Evolutionary conservation across 2,888 invertebrate genomes (phyloP).

Genomic region (Iphiclides podalirius): DNA sequence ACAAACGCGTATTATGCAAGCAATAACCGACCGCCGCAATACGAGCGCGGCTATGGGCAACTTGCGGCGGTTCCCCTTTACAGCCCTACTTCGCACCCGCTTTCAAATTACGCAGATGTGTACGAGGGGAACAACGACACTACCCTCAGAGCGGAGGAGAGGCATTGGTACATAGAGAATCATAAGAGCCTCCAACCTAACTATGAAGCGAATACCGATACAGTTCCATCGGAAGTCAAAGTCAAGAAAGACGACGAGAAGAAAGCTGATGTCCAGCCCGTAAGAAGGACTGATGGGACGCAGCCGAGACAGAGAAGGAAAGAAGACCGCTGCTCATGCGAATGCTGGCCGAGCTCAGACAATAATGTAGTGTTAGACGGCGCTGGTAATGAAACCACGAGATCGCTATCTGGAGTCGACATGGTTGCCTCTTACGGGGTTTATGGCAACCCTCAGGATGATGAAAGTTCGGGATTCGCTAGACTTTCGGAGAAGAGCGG

Average conservation of each 20-base stretch:
- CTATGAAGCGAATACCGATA: conserved; percentile 59
- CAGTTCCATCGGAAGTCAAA: conserved; percentile 69
- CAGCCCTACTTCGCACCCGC: conserved; percentile 69
- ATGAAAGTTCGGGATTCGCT: conserved; percentile 73
- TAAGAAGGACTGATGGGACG: conserved; percentile 55
- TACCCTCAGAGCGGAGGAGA: conserved; percentile 72
- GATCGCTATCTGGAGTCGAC: conserved; percentile 71
- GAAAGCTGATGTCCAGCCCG: conserved; percentile 58
- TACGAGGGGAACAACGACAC: conserved; percentile 78
- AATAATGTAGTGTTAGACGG: conserved; percentile 61
- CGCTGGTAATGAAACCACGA: conserved; percentile 60
- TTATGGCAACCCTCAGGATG: conserved; percentile 72
- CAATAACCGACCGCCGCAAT: conserved; percentile 70
- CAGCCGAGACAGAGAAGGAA: conserved; percentile 67
- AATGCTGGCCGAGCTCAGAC: conserved; percentile 75
- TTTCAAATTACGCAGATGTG: conserved; percentile 73
- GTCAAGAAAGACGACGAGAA: conserved; percentile 74
- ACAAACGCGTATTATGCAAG: conserved; percentile 69
- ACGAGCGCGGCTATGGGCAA: conserved; percentile 69
- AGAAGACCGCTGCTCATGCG: conserved; percentile 75
- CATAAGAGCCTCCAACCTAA: conserved; percentile 69
- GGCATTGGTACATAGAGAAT: conserved; percentile 77
- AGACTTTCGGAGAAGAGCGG: conserved; percentile 64
- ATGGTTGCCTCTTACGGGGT: conserved; percentile 79
- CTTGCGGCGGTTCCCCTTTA: conserved; percentile 63